These are phyloP conservation scores for Panulirus ornatus DNA, from an alignment of 1,140 invertebrate genomes.

Conservation along the genomic window DNA sequence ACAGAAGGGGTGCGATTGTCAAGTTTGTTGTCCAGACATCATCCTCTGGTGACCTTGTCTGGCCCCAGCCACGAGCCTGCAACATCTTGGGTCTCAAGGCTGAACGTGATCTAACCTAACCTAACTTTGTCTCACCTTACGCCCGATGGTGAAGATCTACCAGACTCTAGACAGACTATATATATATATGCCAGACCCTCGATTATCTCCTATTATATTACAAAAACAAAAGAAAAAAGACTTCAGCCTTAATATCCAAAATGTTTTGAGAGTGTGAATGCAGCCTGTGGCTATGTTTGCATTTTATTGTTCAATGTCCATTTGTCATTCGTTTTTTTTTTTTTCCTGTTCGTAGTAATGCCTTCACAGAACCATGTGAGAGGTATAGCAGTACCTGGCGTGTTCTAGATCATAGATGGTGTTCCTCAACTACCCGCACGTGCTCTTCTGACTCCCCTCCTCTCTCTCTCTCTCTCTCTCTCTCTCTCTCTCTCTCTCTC, in stretches of 20 bases:
- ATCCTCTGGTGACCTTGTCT: background rate
- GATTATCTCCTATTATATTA: conserved; percentile 1
- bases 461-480: conserved; percentile 4
- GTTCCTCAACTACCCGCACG: background rate
- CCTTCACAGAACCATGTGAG: background rate
- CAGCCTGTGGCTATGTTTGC: conserved; percentile 9
- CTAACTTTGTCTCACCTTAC: background rate
- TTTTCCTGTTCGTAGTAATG: conserved; percentile 6
- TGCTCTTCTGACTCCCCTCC: background rate
- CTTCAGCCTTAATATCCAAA: conserved; percentile 59
- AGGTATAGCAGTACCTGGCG: background rate
- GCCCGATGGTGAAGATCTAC: conserved; percentile 18
- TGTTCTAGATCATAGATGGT: conserved; percentile 32
- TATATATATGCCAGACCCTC: conserved; percentile 22
- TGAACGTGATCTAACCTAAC: conserved; percentile 33
- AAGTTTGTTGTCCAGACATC: too few species aligned
- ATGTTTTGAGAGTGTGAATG: conserved; percentile 43
- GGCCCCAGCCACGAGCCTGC: conserved; percentile 39
- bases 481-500: conserved; percentile 2
- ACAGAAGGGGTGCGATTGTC: too few species aligned
- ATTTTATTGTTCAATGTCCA: conserved; percentile 6
- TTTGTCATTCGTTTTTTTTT: conserved; percentile 17
- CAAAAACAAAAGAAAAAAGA: too few species aligned
- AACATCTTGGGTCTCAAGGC: conserved; percentile 59
- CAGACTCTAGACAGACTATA: conserved; percentile 1